Conservation (phyloP, 2,888 invertebrate species). For the Ethmia dodecea region DNA sequence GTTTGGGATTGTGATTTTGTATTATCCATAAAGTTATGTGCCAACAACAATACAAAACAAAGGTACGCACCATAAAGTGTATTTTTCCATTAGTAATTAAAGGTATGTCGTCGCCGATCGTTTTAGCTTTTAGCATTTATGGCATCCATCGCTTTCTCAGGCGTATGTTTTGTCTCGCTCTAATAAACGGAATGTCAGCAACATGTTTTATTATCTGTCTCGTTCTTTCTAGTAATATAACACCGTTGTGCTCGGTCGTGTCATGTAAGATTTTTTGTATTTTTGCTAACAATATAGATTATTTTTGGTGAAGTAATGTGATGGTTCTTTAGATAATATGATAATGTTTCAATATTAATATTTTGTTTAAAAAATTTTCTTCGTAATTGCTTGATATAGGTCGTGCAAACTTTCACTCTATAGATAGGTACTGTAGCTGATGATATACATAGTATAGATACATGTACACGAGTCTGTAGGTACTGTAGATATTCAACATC, state of each 20-base stretch:
- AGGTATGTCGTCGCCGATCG: constrained; percentile 48
- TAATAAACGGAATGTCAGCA: constrained; percentile 52
- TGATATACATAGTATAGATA: constrained; percentile 32
- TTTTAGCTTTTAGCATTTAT: constrained; percentile 72
- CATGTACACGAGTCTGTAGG: constrained; percentile 58
- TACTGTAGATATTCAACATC: constrained; percentile 72
- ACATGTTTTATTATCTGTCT: constrained; percentile 61
- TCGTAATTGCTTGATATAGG: constrained; percentile 49
- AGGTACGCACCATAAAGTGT: constrained; percentile 49
- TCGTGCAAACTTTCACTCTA: constrained; percentile 76
- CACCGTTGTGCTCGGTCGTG: constrained; percentile 78
- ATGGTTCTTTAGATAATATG: constrained; percentile 35
- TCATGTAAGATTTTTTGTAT: constrained; percentile 76
- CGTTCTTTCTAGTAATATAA: constrained; percentile 75
- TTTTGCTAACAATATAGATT: constrained; percentile 54
- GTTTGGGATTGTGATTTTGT: constrained; percentile 72
- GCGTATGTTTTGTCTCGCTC: constrained; percentile 63
- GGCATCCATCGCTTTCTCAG: constrained; percentile 76
- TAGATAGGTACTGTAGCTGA: constrained; percentile 56
- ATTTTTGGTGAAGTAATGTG: constrained; percentile 44
- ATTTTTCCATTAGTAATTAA: constrained; percentile 33
- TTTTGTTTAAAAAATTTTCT: constrained; percentile 29
- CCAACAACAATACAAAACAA: constrained; percentile 70
- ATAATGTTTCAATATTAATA: constrained; percentile 33
- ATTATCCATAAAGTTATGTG: constrained; percentile 69